Percentiles rank a stretch among this genome's conserved stretches.
Evolutionary conservation across 2,888 invertebrate genomes (phyloP).

Genomic region (Melieria omissa): DNA sequence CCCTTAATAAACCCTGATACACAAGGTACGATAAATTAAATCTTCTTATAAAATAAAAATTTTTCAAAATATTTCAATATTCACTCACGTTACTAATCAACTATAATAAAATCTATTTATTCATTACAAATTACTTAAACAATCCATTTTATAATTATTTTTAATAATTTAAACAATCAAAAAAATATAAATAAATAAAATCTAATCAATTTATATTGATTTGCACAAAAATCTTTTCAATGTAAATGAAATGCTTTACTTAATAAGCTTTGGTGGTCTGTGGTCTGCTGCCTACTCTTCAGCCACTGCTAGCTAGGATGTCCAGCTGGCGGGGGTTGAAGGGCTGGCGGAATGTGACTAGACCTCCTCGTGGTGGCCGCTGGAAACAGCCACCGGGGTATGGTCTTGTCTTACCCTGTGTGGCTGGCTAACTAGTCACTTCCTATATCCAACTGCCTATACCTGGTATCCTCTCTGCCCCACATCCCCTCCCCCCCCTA

Average conservation of each 20-base stretch:
- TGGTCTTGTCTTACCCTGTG: too few relatives aligned
- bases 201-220: slow-evolving; percentile 66
- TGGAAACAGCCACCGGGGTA: too few relatives aligned
- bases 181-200: slow-evolving; percentile 57
- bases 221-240: slow-evolving; percentile 71
- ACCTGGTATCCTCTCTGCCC: too few relatives aligned
- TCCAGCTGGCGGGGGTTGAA: too few relatives aligned
- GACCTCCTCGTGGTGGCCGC: too few relatives aligned
- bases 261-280: slow-evolving; percentile 72
- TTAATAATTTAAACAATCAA: slow-evolving; percentile 59
- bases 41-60: slow-evolving; percentile 69
- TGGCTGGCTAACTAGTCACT: too few relatives aligned
- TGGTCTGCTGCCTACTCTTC: too few relatives aligned
- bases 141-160: slow-evolving; percentile 66
- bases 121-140: slow-evolving; percentile 69
- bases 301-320: too few relatives aligned
- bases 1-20: slow-evolving; percentile 79
- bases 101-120: slow-evolving; percentile 71
- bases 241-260: slow-evolving; percentile 75
- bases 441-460: too few relatives aligned
- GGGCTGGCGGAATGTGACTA: too few relatives aligned
- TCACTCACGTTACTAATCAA: slow-evolving; percentile 71
- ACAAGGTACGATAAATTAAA: slow-evolving; percentile 76
- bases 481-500: too few relatives aligned
- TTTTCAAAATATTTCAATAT: slow-evolving; percentile 69